Evolutionary conservation across 2,888 invertebrate genomes (phyloP), one percentile per base, ranked within the genome.

Genomic region (Chydorus sphaericus): DNA sequence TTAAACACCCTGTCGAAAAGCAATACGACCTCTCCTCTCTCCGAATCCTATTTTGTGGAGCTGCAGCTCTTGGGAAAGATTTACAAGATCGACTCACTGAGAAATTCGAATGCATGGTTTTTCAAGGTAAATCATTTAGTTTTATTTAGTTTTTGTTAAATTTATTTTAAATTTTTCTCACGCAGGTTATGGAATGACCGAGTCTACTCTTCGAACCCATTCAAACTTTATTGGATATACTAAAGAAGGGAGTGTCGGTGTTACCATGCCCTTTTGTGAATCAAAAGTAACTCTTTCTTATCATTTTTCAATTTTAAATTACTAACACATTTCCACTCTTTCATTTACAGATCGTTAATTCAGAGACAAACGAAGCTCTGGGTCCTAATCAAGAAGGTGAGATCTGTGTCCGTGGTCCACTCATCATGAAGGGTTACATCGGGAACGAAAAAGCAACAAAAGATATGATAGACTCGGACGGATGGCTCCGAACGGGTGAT

Each of bases 341-440:
- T n/a, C n/a, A n/a, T n/a, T n/a, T n/a, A n/a, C n/a, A n/a, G n/a
- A n/a, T n/a, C n/a, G 65, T 80, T 1, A 77, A 79, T 59, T 68
- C 80, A 1, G 67, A 69, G 1, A 75, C 73, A 0, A 78, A 78
- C 1, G 75, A 77, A 62, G 64, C 70, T 58, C 68, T 80, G 16
- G 79, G 77, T 0, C 73, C 79, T 0, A 76, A 81, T 62, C 73
- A 80, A 63, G 71, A 78, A 8, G 88, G 89, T 26, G 87, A 88
- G 69, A 68, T 87, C 8, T 74, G 78, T 61, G 69, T 86, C 16
- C 75, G 75, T 62, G 86, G 87, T 11, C 85, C 86, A 1, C 85
- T 85, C 73, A 78, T 81, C 6, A 73, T 73, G 68, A 68, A 68
- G 36, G 70, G 71, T 2, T 75, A 75, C 61, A 65, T 67, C 50